Percentiles rank a stretch among this genome's conserved stretches.
Conservation (phyloP, 2,797 vertebrate genomes). For the Gymnopithys bicolor region DNA sequence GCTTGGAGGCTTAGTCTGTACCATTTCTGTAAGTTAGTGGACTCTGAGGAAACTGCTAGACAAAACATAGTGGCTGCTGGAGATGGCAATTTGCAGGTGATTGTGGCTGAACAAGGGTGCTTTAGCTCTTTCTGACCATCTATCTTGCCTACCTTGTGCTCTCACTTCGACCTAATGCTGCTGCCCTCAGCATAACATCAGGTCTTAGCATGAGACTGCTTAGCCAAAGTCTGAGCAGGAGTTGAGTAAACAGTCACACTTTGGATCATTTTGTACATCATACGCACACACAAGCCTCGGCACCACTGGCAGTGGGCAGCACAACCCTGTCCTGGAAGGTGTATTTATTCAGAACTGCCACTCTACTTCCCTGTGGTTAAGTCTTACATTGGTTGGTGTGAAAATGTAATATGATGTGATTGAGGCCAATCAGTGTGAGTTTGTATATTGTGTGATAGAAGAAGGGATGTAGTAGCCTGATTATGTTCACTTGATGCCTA, state of each 20-base stretch:
- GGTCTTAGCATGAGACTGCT: background rate
- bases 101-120: background rate
- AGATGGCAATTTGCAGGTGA: background rate
- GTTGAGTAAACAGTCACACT: background rate
- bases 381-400: background rate
- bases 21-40: background rate
- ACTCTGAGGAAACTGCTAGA: background rate
- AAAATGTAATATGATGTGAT: background rate
- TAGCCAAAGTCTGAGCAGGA: background rate
- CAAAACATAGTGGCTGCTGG: background rate
- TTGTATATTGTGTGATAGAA: background rate
- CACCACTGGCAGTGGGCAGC: background rate
- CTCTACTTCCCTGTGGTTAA: background rate
- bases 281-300: fast-evolving
- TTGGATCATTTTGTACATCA: background rate
- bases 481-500: background rate
- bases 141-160: background rate
- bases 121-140: background rate
- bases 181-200: background rate
- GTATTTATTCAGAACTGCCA: fast-evolving
- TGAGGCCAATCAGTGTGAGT: background rate
- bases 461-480: background rate
- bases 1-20: background rate
- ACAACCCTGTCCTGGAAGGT: background rate
- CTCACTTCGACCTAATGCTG: background rate